Base-by-base conservation (phyloP, 2,797 vertebrate species). In the Ambastaia sidthimunki region DNA sequence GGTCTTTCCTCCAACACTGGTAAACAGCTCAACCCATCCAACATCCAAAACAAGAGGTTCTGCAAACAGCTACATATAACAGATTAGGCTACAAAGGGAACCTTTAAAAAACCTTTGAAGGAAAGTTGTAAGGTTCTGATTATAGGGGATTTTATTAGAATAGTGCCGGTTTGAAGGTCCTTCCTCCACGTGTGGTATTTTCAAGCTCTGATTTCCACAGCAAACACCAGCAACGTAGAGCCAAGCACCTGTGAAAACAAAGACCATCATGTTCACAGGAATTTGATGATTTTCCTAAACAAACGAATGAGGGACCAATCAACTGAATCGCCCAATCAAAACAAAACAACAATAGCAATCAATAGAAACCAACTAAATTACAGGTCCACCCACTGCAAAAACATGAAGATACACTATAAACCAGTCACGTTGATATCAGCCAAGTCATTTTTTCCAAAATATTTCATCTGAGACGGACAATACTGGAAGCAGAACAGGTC, bases 211-310 rank as follows among this genome's bases (percentile, higher is more conserved):
- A 55, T 52, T 54, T 76, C 19, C 11, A 34, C 44, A 80, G 66
- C 62, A 52, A 52, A 60, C 47, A 48, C 69, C 47, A 69, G 57
- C 41, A 31, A 21, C 28, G 12, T 4, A 50, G 18, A 71, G 73
- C 23, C n/a, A 13, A 72, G 55, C 71, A 73, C 71, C 85, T 86
- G 80, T 59, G 37, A 74, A 82, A 78, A 84, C 68, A 81, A 80
- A 72, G 23, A 44, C 6, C 3, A 57, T 18, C 4, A 12, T 70
- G 37, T 34, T 11, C 50, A 10, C 12, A 21, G 52, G 1, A 37
- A 15, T 59, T 23, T 18, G 55, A 54, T 54, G n/a, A 2, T 18
- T 74, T 19, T 63, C 23, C 44, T 16, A 63, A 54, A 63, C 7
- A 47, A 6, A 60, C 18, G 0, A 9, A 7, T 19, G n/a, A 59